Base-by-base conservation (phyloP, 1,140 invertebrate species). In the Acromyrmex heyeri region DNA sequence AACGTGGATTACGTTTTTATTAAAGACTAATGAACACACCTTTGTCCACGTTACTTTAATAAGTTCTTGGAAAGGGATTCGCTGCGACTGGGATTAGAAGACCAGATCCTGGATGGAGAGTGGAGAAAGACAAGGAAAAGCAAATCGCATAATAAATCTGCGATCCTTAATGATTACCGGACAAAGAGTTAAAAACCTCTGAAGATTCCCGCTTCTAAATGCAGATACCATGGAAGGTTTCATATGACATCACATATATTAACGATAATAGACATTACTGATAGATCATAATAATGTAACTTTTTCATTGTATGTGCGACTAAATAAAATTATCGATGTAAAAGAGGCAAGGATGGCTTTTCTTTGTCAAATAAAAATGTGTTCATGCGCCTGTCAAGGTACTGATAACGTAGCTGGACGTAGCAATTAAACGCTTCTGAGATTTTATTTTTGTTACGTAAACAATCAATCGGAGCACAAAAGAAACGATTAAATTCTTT, bases 391-490 rank as follows among this genome's bases (percentile, higher is more conserved):
- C 79, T 83, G 79, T 73, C 16, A 73, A 83, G 18, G 70, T 18
- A 34, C 79, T 82, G 79, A 83, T 83, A 83, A 83, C 69, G 79
- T 3, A 34, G 30, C 30, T 34, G 5, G 30, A 34, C 0, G 30
- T 34, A 30, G 55, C 69, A 83, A 83, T 83, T 83, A 83, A 83
- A 50, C 38, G 69, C 44, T 50, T 44, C 18, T 38, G 55, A 73
- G 79, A 82, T 82, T 83, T 83, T 61, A 72, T 59, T 83, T 73
- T 83, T 18, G 55, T 27, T 5, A 69, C 27, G 55, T 86, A 82
- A 86, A 89, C 61, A 82, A 89, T 89, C 87, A 82, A 89, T 90
- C 88, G 73, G 57, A 38, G 27, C 27, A 90, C 87, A 90, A 89
- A 86, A 62, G 65, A 70, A 86, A 73, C 85, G 83, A 86, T 89